Base-by-base conservation (phyloP, 2,797 vertebrate species). In the Enteromius thamalakanensis region DNA sequence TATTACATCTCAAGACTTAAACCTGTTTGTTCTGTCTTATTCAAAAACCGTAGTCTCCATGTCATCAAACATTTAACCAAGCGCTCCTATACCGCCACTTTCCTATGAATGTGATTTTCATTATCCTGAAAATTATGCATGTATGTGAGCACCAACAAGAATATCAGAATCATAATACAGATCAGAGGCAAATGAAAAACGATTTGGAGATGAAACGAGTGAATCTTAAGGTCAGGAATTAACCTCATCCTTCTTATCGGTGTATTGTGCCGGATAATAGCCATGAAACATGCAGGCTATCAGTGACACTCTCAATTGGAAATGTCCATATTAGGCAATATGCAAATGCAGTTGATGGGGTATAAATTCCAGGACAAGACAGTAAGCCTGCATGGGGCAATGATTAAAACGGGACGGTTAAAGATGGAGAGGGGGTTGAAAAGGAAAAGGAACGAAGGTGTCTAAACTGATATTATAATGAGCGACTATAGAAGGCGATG, bases 291-390 rank as follows among this genome's bases (percentile, higher is more conserved):
- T 87, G 89, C 87, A 87, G 87, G 90, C 91, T 92, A 95, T 93
- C 93, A 93, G 92, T 91, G 87, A 91, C 90, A 88, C 84, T 90
- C 89, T 93, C 93, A 93, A 94, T 94, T 94, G 94, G 90, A 95
- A 94, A 94, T 94, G 91, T 93, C 92, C 92, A 92, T 94, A 95
- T 95, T 94, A 93, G 94, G 93, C 86, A 92, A 93, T 93, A 95
- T 94, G 94, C 94, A 94, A 95, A 95, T 94, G 89, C 80, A 10
- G 87, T 88, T 92, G 94, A 94, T 92, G 91, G 93, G 89, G 89
- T 91, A 93, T 95, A 95, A 95, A 95, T 95, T 93, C 76, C 70
- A 37, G 80, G 85, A 85, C 85, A 88, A 92, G 93, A 94, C 92
- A 92, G 93, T 89, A 89, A 88, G 92, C 93, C 92, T 92, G 92